phyloP scores from a whole-genome alignment of 2,113 vertebrate species.

The Melanotaenia duboulayi region DNA sequence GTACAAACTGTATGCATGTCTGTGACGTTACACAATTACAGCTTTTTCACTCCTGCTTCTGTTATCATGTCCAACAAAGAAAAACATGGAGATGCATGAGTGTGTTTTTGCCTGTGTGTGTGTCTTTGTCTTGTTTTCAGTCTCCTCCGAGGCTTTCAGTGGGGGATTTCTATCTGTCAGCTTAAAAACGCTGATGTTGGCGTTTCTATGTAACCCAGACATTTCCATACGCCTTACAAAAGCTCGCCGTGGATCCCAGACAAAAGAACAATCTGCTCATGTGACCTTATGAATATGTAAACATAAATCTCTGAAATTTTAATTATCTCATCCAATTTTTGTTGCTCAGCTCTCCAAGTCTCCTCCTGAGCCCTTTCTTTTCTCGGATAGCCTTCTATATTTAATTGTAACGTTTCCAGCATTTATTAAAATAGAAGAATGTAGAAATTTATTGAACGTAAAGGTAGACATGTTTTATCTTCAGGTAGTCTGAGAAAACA shows the following conservation, averaged over 20 bases:
- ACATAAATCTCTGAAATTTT: slow-evolving; percentile 10
- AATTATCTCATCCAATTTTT: slow-evolving; percentile 20
- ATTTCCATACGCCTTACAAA: slow-evolving; percentile 57
- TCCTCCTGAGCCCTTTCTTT: not conserved
- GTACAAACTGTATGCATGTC: not conserved
- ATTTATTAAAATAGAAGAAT: too few species aligned
- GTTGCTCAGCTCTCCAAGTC: not conserved
- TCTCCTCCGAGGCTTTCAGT: slow-evolving; percentile 40
- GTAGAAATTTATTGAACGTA: too few species aligned
- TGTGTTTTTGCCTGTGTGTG: slow-evolving; percentile 19
- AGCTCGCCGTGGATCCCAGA: slow-evolving; percentile 40
- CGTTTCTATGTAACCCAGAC: slow-evolving; percentile 55
- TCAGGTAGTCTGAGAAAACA: too few species aligned
- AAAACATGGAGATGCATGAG: slow-evolving; percentile 17
- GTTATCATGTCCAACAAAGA: slow-evolving; percentile 28
- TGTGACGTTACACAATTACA: not conserved
- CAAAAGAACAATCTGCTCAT: slow-evolving; percentile 59
- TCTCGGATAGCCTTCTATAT: not conserved
- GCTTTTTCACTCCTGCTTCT: not conserved
- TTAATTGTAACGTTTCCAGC: not conserved
- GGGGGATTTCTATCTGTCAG: slow-evolving; percentile 60
- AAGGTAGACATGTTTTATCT: too few species aligned
- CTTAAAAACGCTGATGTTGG: slow-evolving; percentile 67
- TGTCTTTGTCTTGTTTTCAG: slow-evolving; percentile 52
- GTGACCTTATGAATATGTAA: slow-evolving; percentile 52